Evolutionary conservation across 2,888 invertebrate genomes (phyloP).

Genomic region (Allacma fusca): DNA sequence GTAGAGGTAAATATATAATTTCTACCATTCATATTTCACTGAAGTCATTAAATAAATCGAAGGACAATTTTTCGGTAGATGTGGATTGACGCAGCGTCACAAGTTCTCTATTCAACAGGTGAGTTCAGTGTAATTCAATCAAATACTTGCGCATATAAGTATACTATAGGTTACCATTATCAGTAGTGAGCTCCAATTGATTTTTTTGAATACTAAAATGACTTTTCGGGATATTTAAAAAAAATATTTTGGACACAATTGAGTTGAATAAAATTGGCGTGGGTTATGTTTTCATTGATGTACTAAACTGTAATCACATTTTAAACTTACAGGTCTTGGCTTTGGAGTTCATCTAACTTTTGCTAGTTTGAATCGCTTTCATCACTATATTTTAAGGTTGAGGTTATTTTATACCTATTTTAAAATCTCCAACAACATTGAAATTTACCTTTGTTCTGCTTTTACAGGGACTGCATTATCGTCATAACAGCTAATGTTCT

Average conservation of each 20-base stretch:
- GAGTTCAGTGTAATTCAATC: not conserved
- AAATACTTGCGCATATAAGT: too few species aligned
- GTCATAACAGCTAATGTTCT: not conserved
- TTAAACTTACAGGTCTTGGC: slow-evolving; percentile 36
- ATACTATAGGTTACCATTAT: too few species aligned
- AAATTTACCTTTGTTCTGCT: too few species aligned
- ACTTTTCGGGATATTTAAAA: too few species aligned
- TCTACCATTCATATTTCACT: not conserved
- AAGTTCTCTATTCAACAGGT: slow-evolving; percentile 34
- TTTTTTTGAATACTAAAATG: too few species aligned
- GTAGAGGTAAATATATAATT: slow-evolving; percentile 17
- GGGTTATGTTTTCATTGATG: too few species aligned
- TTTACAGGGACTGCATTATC: slow-evolving; percentile 19
- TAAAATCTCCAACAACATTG: not conserved
- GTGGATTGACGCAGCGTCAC: slow-evolving; percentile 28
- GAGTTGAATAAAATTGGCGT: too few species aligned
- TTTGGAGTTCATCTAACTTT: slow-evolving; percentile 35
- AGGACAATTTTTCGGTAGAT: slow-evolving; percentile 16
- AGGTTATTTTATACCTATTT: not conserved
- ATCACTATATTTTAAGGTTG: slow-evolving; percentile 39
- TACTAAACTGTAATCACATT: too few species aligned
- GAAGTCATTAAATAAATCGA: not conserved
- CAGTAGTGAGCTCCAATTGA: too few species aligned
- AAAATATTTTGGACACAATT: too few species aligned
- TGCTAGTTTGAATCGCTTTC: slow-evolving; percentile 38